Percentiles rank a stretch among this genome's conserved stretches.
Evolutionary conservation across 2,888 invertebrate genomes (phyloP).

Genomic region (Microchrysa polita): DNA sequence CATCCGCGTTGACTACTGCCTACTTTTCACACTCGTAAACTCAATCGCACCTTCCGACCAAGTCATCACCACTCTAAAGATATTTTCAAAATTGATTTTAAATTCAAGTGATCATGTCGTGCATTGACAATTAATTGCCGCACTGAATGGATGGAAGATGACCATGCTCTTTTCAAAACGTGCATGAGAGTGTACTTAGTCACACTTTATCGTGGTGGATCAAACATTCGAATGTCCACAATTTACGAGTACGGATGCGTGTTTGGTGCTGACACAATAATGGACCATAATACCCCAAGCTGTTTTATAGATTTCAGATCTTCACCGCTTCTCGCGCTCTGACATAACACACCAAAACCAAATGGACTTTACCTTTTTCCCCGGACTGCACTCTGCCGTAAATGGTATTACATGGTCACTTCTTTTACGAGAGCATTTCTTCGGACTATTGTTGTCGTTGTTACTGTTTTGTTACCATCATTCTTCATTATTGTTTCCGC

Average conservation of each 20-base stretch:
- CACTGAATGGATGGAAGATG: neutral
- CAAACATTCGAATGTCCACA: constrained; percentile 12
- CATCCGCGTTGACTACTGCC: neutral
- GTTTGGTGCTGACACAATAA: constrained; percentile 4
- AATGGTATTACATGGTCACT: constrained; percentile 6
- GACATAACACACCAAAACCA: neutral
- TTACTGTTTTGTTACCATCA: neutral
- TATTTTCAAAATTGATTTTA: constrained; percentile 5
- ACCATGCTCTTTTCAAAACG: constrained; percentile 9
- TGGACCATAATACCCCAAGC: constrained; percentile 5
- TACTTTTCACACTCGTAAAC: too few species aligned
- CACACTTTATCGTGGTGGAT: neutral
- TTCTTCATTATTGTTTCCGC: constrained; percentile 6
- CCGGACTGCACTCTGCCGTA: neutral
- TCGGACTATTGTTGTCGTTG: constrained; percentile 2
- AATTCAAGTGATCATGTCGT: constrained; percentile 29
- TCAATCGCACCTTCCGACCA: neutral
- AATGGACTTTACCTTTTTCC: constrained; percentile 14
- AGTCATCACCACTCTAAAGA: constrained; percentile 5
- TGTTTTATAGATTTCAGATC: neutral
- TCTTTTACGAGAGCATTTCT: neutral
- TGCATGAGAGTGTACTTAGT: neutral
- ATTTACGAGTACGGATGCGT: neutral
- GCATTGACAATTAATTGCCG: constrained; percentile 32
- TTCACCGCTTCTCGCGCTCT: neutral